Evolutionary conservation across 2,888 invertebrate species (phyloP).

Genomic region (Xiphydria camelus): DNA sequence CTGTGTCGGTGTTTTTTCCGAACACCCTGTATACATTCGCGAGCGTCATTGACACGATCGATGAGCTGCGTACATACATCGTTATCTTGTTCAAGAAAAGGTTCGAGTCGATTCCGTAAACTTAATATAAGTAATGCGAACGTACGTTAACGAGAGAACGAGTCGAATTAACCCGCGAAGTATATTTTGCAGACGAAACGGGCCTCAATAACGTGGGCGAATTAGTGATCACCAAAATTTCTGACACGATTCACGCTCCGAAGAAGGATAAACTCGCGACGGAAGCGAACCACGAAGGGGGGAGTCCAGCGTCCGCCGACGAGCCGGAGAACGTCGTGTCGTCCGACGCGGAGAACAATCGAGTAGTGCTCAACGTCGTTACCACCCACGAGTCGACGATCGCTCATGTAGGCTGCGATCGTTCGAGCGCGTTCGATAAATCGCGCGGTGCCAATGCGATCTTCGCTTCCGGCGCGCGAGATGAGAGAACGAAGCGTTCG

Average conservation of each 20-base stretch:
- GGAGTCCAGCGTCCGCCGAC: neutral
- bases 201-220: neutral
- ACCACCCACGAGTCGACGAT: constrained; percentile 34
- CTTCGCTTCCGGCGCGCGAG: no score
- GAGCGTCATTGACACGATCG: no score
- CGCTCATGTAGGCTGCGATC: constrained; percentile 34
- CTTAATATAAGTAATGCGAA: no score
- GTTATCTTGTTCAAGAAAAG: neutral
- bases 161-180: no score
- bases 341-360: constrained; percentile 32
- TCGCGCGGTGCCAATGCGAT: neutral
- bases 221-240: neutral
- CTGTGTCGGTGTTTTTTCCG: no score
- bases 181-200: constrained; percentile 1
- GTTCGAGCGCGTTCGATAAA: constrained; percentile 3
- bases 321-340: neutral
- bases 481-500: neutral
- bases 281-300: neutral
- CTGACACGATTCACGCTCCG: neutral
- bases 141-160: no score
- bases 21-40: no score
- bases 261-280: no score
- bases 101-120: neutral
- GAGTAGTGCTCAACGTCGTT: constrained; percentile 34
- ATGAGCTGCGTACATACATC: no score